These are phyloP conservation scores for Carposina sasakii DNA, from an alignment of 1,140 invertebrate species.

Conservation along the genomic window DNA sequence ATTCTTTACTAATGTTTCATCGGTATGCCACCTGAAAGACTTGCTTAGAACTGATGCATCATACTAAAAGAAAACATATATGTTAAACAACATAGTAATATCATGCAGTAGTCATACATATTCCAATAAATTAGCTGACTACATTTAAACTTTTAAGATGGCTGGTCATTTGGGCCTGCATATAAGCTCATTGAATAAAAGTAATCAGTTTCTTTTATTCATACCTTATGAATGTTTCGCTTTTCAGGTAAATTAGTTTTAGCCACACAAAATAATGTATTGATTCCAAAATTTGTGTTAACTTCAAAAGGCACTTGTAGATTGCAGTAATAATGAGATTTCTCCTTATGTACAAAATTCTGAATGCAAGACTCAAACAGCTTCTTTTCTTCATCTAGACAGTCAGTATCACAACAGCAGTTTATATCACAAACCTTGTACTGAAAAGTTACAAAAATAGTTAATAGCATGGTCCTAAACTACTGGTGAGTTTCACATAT, in stretches of 20 bases:
- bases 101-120: no score
- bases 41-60: constrained; percentile 16
- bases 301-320: no score
- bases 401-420: constrained; percentile 85
- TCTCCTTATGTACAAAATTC: no score
- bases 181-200: no score
- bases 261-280: constrained; percentile 75
- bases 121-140: no score
- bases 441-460: no score
- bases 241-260: constrained; percentile 73
- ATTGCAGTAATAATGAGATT: no score
- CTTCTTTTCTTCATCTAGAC: constrained; percentile 68
- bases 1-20: constrained; percentile 5
- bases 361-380: constrained; percentile 75
- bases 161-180: no score
- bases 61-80: constrained; percentile 33
- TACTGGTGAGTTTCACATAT: no score
- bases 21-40: constrained; percentile 39
- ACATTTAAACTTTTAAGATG: no score
- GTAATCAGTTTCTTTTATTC: not conserved
- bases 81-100: constrained; percentile 11
- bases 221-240: constrained; percentile 28
- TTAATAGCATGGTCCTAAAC: no score
- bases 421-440: constrained; percentile 79
- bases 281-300: no score